Base-by-base conservation (phyloP, 2,888 invertebrate species). In the Alentia gelatinosa region DNA sequence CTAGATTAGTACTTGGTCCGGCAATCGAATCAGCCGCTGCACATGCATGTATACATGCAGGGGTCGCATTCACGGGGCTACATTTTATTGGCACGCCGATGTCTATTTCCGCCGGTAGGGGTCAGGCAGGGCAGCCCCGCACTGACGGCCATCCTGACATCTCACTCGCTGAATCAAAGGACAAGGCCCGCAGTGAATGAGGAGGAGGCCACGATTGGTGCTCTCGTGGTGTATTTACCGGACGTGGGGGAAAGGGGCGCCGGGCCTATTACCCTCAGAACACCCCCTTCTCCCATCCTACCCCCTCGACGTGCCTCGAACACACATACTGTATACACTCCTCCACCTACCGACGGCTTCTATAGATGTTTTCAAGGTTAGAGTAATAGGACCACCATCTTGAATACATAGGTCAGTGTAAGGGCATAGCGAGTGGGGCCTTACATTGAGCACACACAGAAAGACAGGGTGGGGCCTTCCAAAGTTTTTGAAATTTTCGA, bases 21-120 rank as follows among this genome's bases (percentile, higher is more conserved):
- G 33, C 86, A 86, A 86, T 86, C 50, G 86, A 50, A 86, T 86
- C 86, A 86, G 42, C 47, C 33, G 47, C 47, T 86, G 86, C 86
- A 86, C 86, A 50, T 50, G 86, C 86, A 86, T 86, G 86, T 86
- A 86, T 86, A 86, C 86, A 86, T 86, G 86, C 86, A 47, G 47
- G 33, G 47, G 86, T 86, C 86, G 42, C 26, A 86, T 86, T 86
- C 86, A 30, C n/a, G 35, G 47, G 86, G 86, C 86, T 50, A 86
- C 86, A 86, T 86, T 47, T 42, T 86, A 86, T 86, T 86, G 86
- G 50, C 86, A 86, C 86, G 50, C 47, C 47, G 39, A 37, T 74
- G 74, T 74, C 74, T 33, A n/a, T n/a, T n/a, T n/a, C n/a, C n/a
- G n/a, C n/a, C n/a, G n/a, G n/a, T n/a, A 35, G 39, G 79, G 79